Conservation (phyloP, 2,113 vertebrate genomes). For the Nannospalax galili region DNA sequence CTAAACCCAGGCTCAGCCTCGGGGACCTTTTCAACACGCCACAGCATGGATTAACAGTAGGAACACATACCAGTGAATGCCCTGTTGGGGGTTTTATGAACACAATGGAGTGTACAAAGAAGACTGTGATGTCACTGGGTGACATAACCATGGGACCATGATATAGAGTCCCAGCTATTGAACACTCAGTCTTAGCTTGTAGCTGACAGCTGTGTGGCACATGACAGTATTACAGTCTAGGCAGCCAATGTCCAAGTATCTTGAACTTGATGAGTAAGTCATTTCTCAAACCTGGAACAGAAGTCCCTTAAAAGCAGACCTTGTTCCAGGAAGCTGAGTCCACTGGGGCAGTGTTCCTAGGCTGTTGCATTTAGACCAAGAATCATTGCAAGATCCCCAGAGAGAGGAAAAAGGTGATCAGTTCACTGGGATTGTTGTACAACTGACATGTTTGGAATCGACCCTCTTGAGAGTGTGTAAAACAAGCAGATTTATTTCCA, state of each 20-base stretch:
- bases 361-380: not conserved
- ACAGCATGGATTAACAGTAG: not conserved
- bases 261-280: not conserved
- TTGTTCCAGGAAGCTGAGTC: not conserved
- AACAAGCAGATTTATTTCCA: constrained; percentile 10
- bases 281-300: not conserved
- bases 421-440: not conserved
- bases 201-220: too few species aligned
- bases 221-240: too few species aligned
- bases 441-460: not conserved
- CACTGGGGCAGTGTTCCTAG: not conserved
- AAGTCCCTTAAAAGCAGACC: not conserved
- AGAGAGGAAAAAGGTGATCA: not conserved
- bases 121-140: not conserved
- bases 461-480: not conserved
- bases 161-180: too few species aligned
- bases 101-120: not conserved
- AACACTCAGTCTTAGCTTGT: not conserved
- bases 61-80: not conserved
- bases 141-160: not conserved
- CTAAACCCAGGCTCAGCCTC: not conserved
- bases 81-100: not conserved
- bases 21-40: not conserved
- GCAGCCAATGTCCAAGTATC: not conserved
- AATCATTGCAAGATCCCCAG: not conserved